Evolutionary conservation across 2,797 vertebrate genomes (phyloP).

Genomic region (Acanthornis magna): DNA sequence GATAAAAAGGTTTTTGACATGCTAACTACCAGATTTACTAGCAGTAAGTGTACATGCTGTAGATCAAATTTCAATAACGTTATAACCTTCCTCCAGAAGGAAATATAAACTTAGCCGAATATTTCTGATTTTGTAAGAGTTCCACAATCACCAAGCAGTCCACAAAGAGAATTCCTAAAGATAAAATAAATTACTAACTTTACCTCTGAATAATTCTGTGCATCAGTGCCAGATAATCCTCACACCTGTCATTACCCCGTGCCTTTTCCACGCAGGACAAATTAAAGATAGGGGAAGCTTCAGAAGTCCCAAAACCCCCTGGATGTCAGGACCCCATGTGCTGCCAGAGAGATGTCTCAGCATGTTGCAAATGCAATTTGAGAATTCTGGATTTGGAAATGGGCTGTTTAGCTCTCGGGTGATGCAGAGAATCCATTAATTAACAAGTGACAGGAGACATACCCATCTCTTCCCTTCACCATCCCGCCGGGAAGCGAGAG

Average conservation of each 20-base stretch:
- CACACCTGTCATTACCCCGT: neutral
- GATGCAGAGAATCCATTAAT: slow-evolving; percentile 24
- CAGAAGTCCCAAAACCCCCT: neutral
- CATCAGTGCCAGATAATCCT: neutral
- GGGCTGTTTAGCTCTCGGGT: neutral
- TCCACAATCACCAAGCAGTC: neutral
- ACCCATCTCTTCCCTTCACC: neutral
- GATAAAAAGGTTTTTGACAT: neutral
- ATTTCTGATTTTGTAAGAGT: neutral
- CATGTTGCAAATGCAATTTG: slow-evolving; percentile 1
- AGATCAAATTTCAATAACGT: neutral
- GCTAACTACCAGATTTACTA: neutral
- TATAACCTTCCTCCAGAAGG: neutral
- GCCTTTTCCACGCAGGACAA: neutral
- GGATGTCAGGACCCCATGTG: neutral
- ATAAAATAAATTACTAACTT: neutral
- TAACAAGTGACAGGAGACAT: slow-evolving; percentile 23
- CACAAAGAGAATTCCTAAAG: neutral
- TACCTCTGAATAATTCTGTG: neutral
- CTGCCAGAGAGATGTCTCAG: slow-evolving; percentile 21
- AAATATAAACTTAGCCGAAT: neutral
- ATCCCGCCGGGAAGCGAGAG: neutral
- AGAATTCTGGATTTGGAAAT: slow-evolving; percentile 32
- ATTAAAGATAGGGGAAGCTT: neutral
- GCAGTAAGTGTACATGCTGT: neutral